phyloP scores from a whole-genome alignment of 2,888 invertebrate species.

The Trissolcus brochymenae region DNA sequence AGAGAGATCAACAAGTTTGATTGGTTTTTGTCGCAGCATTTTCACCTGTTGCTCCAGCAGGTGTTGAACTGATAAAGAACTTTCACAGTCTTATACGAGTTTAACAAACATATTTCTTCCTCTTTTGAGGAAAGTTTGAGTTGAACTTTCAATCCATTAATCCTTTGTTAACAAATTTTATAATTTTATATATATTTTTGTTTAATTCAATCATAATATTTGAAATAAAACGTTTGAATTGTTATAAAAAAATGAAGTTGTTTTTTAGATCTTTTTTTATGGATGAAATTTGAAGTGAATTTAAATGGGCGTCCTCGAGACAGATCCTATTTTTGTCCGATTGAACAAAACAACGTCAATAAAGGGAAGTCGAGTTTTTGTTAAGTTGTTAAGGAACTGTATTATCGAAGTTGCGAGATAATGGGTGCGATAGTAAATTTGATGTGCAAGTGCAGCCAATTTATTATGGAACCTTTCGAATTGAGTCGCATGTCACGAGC shows the following conservation, averaged over 20 bases:
- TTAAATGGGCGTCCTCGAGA: too few species aligned
- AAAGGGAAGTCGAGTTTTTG: constrained; percentile 17
- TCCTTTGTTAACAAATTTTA: too few species aligned
- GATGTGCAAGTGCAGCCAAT: constrained; percentile 37
- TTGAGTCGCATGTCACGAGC: constrained; percentile 13
- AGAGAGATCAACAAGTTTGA: constrained; percentile 1
- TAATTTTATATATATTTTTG: too few species aligned
- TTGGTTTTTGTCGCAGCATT: constrained; percentile 7
- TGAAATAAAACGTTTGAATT: too few species aligned
- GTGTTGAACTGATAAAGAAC: not conserved
- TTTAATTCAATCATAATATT: too few species aligned
- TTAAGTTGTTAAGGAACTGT: constrained; percentile 22
- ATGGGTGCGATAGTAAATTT: constrained; percentile 23
- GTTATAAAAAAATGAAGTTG: too few species aligned
- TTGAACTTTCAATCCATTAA: too few species aligned
- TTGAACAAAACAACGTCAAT: constrained; percentile 3
- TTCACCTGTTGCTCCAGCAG: constrained; percentile 26
- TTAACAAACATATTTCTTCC: too few species aligned
- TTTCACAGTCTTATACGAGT: not conserved
- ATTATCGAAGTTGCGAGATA: constrained; percentile 1
- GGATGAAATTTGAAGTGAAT: too few species aligned
- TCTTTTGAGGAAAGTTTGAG: too few species aligned
- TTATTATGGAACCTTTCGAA: constrained; percentile 32
- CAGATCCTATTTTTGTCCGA: too few species aligned
- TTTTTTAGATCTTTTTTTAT: too few species aligned